Conservation (phyloP, 2,797 vertebrate genomes). For the Sebastes goodei region DNA sequence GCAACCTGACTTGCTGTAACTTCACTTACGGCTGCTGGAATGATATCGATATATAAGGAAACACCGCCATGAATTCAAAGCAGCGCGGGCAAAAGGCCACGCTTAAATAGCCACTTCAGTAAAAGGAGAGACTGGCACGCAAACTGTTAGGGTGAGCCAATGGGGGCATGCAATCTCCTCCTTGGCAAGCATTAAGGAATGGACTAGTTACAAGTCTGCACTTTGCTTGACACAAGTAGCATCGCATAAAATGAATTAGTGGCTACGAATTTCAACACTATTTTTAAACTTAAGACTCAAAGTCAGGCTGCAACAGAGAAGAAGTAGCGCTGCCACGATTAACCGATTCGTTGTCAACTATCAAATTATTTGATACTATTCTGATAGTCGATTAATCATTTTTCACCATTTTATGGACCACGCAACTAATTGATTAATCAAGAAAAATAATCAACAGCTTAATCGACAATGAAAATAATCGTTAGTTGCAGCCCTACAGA, state of each 20-base stretch:
- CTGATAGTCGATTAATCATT: no score
- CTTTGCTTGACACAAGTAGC: background rate
- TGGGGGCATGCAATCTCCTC: slow-evolving; percentile 18
- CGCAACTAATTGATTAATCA: no score
- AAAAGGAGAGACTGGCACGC: slow-evolving; percentile 13
- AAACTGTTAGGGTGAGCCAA: slow-evolving; percentile 27
- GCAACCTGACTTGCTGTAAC: background rate
- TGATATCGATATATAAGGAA: background rate
- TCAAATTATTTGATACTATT: background rate
- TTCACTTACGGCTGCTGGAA: background rate
- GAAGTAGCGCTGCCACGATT: background rate
- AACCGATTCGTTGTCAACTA: background rate
- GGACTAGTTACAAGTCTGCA: slow-evolving; percentile 12
- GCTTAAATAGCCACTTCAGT: slow-evolving; percentile 32
- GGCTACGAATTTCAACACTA: background rate
- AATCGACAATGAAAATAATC: no score
- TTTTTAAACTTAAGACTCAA: background rate
- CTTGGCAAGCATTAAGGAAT: background rate
- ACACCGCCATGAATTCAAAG: background rate
- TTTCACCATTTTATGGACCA: no score
- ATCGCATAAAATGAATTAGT: background rate
- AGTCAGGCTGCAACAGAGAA: background rate
- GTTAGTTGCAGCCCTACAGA: no score
- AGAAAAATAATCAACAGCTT: no score
- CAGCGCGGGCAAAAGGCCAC: background rate